These are phyloP conservation scores for Cyprinodon diabolis DNA, from an alignment of 2,797 vertebrate species.

Conservation along the genomic window DNA sequence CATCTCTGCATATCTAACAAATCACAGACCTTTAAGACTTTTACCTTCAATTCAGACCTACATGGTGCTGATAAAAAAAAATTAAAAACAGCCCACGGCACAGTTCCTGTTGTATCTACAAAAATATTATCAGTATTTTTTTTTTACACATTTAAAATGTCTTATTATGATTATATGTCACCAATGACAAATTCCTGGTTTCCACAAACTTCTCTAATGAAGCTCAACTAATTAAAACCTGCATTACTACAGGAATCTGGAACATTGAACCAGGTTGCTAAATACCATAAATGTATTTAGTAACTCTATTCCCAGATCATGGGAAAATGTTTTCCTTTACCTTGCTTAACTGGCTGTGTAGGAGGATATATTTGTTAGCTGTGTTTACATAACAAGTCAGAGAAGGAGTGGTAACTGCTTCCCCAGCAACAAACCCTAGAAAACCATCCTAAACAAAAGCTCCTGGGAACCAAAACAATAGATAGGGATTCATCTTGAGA, in stretches of 20 bases:
- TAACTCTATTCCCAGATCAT: not conserved
- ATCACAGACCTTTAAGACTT: no score
- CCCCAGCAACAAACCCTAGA: not conserved
- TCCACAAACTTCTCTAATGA: no score
- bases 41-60: no score
- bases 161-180: no score
- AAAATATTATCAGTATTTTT: no score
- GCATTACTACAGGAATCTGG: not conserved
- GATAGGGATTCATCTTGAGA: not conserved
- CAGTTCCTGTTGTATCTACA: no score
- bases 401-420: not conserved
- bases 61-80: no score
- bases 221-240: no score
- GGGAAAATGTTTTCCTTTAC: not conserved
- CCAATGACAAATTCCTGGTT: no score
- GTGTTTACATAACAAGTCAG: not conserved
- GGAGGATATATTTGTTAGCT: not conserved
- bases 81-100: no score
- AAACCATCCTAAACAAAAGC: not conserved
- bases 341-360: not conserved
- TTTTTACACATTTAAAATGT: no score
- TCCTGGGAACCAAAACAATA: constrained; percentile 3
- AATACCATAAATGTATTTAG: not conserved
- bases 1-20: no score
- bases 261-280: not conserved